phyloP scores from a whole-genome alignment of 1,140 invertebrate genomes.

The Drosophila athabasca region DNA sequence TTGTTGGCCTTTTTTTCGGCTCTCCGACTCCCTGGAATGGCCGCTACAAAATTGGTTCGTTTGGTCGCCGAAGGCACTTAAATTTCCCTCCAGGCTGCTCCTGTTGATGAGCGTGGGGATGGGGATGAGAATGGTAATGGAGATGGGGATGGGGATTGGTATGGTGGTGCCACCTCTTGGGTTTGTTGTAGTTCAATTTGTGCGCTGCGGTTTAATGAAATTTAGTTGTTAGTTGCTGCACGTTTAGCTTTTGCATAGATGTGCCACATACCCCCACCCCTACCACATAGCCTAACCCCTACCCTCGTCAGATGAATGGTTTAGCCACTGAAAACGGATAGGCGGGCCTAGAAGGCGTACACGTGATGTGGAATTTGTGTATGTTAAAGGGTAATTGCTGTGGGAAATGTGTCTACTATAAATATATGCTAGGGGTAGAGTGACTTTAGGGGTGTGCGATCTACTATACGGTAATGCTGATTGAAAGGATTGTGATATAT shows the following conservation, averaged over 20 bases:
- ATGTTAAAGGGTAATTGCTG: constrained; percentile 59
- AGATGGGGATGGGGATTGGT: not conserved
- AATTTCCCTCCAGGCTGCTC: constrained; percentile 60
- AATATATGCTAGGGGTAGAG: constrained; percentile 7
- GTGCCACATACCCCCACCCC: constrained; percentile 6
- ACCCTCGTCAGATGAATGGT: constrained; percentile 10
- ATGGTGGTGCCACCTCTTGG: constrained; percentile 22
- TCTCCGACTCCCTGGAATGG: constrained; percentile 30
- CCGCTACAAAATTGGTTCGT: constrained; percentile 73
- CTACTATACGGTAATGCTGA: constrained; percentile 22
- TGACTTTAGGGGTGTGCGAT: constrained; percentile 13
- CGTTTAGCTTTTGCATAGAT: constrained; percentile 69
- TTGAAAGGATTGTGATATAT: constrained; percentile 52
- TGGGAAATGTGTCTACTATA: constrained; percentile 49
- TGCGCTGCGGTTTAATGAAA: constrained; percentile 78
- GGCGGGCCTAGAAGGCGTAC: constrained; percentile 41
- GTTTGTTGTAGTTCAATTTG: constrained; percentile 76
- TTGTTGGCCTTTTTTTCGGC: constrained; percentile 38
- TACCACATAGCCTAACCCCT: constrained; percentile 7
- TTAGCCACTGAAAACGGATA: constrained; percentile 27
- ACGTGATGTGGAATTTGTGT: constrained; percentile 55
- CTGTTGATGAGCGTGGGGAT: constrained; percentile 31
- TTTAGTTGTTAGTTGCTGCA: constrained; percentile 80
- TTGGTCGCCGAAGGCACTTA: constrained; percentile 73
- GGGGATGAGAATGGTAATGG: not conserved